phyloP scores from a whole-genome alignment of 2,797 vertebrate genomes.

The Hippocampus kuda region DNA sequence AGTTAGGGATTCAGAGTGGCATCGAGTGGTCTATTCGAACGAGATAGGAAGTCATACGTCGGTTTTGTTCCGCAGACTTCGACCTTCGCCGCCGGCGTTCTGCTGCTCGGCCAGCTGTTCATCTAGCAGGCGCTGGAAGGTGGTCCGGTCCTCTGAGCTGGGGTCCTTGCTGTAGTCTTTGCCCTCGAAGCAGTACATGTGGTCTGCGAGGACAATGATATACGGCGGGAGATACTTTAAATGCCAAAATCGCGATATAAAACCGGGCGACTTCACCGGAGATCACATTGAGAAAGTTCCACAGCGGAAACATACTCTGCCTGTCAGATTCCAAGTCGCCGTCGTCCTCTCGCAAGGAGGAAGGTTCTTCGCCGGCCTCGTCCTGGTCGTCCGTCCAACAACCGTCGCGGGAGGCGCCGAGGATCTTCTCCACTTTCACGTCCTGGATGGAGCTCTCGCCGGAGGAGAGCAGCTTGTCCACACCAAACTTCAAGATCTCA shows the following conservation, averaged over 20 bases:
- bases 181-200: slow-evolving; percentile 92
- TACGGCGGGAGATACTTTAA: too few relatives aligned
- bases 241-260: too few relatives aligned
- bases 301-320: slow-evolving; percentile 44
- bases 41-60: slow-evolving; percentile 49
- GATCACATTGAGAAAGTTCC: too few relatives aligned
- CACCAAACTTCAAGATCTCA: slow-evolving; percentile 86
- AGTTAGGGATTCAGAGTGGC: too few relatives aligned
- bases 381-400: slow-evolving; percentile 66
- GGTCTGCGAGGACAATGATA: slow-evolving; percentile 49
- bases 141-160: slow-evolving; percentile 73
- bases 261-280: too few relatives aligned
- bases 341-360: slow-evolving; percentile 28
- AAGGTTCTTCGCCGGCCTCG: slow-evolving; percentile 9
- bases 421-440: slow-evolving; percentile 72
- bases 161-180: slow-evolving; percentile 87
- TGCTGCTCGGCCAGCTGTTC: slow-evolving; percentile 64
- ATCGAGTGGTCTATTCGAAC: too few relatives aligned
- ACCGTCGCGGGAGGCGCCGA: slow-evolving; percentile 71
- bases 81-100: slow-evolving; percentile 59
- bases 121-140: slow-evolving; percentile 71
- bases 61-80: slow-evolving; percentile 71
- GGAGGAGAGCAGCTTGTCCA: slow-evolving; percentile 81
- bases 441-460: slow-evolving; percentile 77
- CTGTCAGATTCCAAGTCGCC: slow-evolving; percentile 31